A percentile compares a stretch with the other conserved stretches of the same genome.
These are phyloP conservation scores for Achlya flavicornis DNA, from an alignment of 2,888 invertebrate genomes.

Conservation along the genomic window DNA sequence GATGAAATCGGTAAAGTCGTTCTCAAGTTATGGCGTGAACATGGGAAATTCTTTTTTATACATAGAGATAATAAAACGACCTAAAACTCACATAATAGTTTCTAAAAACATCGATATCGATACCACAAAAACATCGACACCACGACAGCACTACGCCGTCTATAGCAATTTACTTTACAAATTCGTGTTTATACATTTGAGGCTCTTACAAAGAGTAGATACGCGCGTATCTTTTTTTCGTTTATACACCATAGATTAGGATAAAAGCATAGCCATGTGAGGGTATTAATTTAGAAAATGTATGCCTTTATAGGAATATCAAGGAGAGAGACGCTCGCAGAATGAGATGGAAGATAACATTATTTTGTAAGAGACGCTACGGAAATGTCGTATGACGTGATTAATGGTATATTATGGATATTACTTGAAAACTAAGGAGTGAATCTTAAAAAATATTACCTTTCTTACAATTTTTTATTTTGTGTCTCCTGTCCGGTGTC, in stretches of 20 bases:
- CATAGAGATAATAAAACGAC: too few species aligned
- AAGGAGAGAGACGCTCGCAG: slow-evolving; percentile 16
- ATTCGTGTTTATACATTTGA: slow-evolving; percentile 44
- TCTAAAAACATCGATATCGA: background rate
- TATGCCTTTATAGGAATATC: background rate
- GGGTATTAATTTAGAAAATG: slow-evolving; percentile 36
- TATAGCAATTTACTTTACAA: slow-evolving; percentile 46
- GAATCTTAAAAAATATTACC: background rate
- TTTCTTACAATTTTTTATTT: too few species aligned
- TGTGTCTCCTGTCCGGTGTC: too few species aligned
- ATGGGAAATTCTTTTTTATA: too few species aligned
- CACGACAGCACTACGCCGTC: slow-evolving; percentile 32
- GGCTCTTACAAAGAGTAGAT: slow-evolving; percentile 19
- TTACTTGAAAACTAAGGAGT: background rate
- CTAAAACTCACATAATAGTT: too few species aligned
- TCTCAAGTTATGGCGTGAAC: too few species aligned
- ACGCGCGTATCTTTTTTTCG: slow-evolving; percentile 44
- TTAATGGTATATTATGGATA: background rate
- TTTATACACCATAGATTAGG: slow-evolving; percentile 42
- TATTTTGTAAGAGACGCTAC: background rate
- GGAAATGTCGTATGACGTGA: background rate
- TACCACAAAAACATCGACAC: slow-evolving; percentile 16
- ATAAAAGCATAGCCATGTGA: slow-evolving; percentile 51
- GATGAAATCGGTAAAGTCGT: too few species aligned
- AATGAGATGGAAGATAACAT: slow-evolving; percentile 10